Base-by-base conservation (phyloP, 2,888 invertebrate species). In the Tryphoninae sp. region DNA sequence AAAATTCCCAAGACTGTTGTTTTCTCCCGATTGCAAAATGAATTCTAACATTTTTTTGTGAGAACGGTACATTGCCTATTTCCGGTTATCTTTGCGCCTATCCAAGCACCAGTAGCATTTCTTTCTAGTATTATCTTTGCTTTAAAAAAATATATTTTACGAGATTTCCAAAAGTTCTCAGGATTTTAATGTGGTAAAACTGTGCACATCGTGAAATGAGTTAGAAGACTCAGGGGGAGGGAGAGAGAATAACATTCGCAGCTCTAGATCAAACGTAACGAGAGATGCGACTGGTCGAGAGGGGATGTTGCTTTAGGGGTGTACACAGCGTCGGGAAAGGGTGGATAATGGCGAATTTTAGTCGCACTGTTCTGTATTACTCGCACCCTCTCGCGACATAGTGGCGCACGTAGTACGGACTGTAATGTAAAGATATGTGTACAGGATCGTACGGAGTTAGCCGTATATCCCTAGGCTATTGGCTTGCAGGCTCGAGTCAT, bases 251-350 rank as follows among this genome's bases (percentile, higher is more conserved):
- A 62, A 78, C 61, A 51, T 71, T 77, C 67, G 81, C 64, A 80
- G 78, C 65, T 80, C 75, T 85, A 84, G 83, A 88, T 88, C 86
- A 87, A 76, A 85, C 78, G 79, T 82, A 86, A 87, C 86, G 86
- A 84, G 87, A 85, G 76, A 72, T 23, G 71, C 67, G 67, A 67
- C 49, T 22, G 51, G 59, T 64, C 40, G 61, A 71, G 61, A 71
- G 71, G 78, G 69, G 64, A 22, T 53, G 53, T 75, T 53, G 16
- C 61, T 67, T 62, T 53, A 59, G 62, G 75, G 71, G 65, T 45
- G 59, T n/a, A 67, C 53, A 9, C 49, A 45, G 11, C 49, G 19
- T 40, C 4, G 67, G 62, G 67, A 75, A 81, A 77, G 78, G 80
- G 78, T 78, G 73, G 83, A 65, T 87, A 87, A 89, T 85, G 85